Percentiles rank a stretch among this genome's conserved stretches.
These are phyloP conservation scores for Berghia stephanieae DNA, from an alignment of 1,140 invertebrate species.

Conservation along the genomic window DNA sequence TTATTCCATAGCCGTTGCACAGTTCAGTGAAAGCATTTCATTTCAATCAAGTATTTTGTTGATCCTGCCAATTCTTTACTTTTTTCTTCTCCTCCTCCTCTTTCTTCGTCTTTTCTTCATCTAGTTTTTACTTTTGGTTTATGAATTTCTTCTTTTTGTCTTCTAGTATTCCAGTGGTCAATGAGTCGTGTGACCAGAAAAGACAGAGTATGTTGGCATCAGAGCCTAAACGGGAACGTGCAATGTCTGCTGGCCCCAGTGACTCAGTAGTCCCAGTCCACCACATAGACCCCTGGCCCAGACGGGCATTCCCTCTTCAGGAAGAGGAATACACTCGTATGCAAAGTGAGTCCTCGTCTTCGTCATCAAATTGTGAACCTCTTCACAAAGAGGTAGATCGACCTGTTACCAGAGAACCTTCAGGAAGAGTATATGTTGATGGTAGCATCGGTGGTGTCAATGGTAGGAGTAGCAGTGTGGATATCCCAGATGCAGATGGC, in stretches of 20 bases:
- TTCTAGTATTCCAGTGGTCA: too few species aligned
- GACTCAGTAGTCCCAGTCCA: conserved; percentile 20
- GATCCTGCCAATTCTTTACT: too few species aligned
- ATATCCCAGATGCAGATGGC: conserved; percentile 31
- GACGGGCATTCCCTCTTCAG: conserved; percentile 77
- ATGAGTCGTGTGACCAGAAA: neutral
- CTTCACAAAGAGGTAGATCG: conserved; percentile 50
- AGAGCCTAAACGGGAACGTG: neutral
- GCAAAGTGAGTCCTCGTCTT: conserved; percentile 71
- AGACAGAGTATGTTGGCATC: neutral
- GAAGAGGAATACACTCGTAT: conserved; percentile 78
- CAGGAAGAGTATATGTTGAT: conserved; percentile 35
- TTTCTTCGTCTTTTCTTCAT: too few species aligned
- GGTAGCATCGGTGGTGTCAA: neutral
- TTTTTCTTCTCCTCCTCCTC: too few species aligned
- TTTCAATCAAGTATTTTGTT: too few species aligned
- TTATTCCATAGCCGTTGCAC: too few species aligned
- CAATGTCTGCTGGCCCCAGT: neutral
- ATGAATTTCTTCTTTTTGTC: too few species aligned
- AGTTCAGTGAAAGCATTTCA: too few species aligned
- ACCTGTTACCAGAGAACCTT: conserved; percentile 31
- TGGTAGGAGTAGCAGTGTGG: conserved; percentile 20
- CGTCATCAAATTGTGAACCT: conserved; percentile 27
- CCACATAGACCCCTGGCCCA: conserved; percentile 74
- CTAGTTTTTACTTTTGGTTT: too few species aligned